Conservation (phyloP, 2,113 vertebrate genomes). For the Grammomys surdaster region DNA sequence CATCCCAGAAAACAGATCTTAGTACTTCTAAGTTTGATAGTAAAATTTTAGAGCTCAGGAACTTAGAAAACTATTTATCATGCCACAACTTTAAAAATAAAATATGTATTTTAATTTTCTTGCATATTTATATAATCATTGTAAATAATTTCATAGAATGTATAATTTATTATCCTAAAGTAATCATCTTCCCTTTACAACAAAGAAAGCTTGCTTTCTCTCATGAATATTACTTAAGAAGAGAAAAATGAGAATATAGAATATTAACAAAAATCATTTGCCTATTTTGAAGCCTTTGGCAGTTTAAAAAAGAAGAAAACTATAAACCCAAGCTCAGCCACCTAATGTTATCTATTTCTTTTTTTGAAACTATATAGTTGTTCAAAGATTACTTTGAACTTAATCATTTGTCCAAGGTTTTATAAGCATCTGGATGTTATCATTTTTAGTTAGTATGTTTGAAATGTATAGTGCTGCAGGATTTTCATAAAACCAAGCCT, state of each 20-base stretch:
- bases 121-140: background rate
- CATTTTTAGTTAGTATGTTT: conserved; percentile 1
- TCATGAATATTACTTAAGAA: background rate
- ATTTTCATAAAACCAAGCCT: conserved; percentile 1
- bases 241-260: background rate
- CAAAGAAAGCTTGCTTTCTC: conserved; percentile 18
- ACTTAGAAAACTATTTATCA: background rate
- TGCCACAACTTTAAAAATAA: background rate
- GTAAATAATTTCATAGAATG: no score
- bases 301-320: conserved; percentile 13
- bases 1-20: background rate
- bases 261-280: background rate
- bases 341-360: background rate
- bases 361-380: background rate
- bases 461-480: background rate
- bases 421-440: conserved; percentile 8
- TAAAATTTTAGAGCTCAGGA: background rate
- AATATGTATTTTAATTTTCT: background rate
- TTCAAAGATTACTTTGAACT: conserved; percentile 6
- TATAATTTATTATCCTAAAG: background rate
- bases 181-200: background rate
- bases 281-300: background rate
- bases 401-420: background rate
- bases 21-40: background rate
- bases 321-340: conserved; percentile 19